Evolutionary conservation across 2,888 invertebrate genomes (phyloP).

Genomic region (Calliphora vomitoria): DNA sequence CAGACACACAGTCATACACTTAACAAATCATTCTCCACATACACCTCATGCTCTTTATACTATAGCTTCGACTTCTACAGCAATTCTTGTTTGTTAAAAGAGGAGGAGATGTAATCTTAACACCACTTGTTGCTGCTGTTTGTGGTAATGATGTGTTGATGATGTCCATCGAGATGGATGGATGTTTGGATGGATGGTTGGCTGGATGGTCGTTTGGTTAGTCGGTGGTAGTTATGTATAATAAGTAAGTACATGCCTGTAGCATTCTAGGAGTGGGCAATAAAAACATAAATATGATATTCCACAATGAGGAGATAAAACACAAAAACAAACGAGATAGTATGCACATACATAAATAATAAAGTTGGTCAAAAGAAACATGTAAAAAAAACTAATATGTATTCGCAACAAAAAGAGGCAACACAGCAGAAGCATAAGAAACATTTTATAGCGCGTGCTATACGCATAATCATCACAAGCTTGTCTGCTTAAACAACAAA

Average conservation of each 20-base stretch:
- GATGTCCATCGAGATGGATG: conserved; percentile 72
- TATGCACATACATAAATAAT: conserved; percentile 47
- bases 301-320: conserved; percentile 37
- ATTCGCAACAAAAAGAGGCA: conserved; percentile 14
- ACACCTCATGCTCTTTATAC: conserved; percentile 21
- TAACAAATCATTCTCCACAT: conserved; percentile 54
- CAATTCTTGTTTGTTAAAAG: conserved; percentile 2
- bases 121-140: conserved; percentile 53
- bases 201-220: conserved; percentile 5
- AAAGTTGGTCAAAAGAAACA: conserved; percentile 39
- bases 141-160: conserved; percentile 76
- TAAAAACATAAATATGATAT: conserved; percentile 63
- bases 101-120: conserved; percentile 22
- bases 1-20: conserved; percentile 40
- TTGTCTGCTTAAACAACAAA: conserved; percentile 48
- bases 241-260: conserved; percentile 37
- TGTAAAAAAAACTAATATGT: conserved; percentile 14
- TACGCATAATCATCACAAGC: conserved; percentile 69
- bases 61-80: neutral
- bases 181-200: conserved; percentile 46
- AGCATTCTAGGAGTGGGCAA: conserved; percentile 60
- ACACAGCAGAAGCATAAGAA: conserved; percentile 40
- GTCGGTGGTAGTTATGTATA: conserved; percentile 45
- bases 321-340: conserved; percentile 13
- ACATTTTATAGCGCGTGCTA: conserved; percentile 74